phyloP scores from a whole-genome alignment of 1,140 invertebrate genomes.

The Trachymyrmex septentrionalis region DNA sequence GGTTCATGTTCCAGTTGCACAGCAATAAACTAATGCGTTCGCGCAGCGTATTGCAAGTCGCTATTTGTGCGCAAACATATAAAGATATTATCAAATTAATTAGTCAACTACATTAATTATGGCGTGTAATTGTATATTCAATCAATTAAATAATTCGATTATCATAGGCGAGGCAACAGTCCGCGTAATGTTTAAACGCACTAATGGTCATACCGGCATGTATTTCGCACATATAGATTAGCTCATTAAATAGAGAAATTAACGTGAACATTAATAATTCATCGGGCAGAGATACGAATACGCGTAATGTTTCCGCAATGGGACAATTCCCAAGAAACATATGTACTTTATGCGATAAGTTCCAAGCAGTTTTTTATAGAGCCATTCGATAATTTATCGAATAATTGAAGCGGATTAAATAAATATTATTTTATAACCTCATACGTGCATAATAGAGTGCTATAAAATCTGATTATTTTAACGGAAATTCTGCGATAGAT shows the following conservation, averaged over 20 bases:
- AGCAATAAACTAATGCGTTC: not conserved
- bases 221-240: conserved; percentile 47
- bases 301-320: conserved; percentile 32
- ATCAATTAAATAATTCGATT: conserved; percentile 65
- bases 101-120: conserved; percentile 55
- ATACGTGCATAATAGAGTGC: not conserved
- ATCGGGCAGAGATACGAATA: conserved; percentile 9
- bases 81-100: conserved; percentile 62
- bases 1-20: not conserved
- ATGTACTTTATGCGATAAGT: not conserved
- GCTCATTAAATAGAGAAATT: conserved; percentile 55
- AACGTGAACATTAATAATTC: conserved; percentile 30
- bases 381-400: not conserved
- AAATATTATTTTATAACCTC: conserved; percentile 4
- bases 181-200: conserved; percentile 41
- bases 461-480: not conserved
- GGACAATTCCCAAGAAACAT: not conserved
- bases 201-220: conserved; percentile 13
- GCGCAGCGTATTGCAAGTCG: not conserved
- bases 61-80: conserved; percentile 26
- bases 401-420: not conserved
- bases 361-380: not conserved
- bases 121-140: conserved; percentile 50
- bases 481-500: not conserved
- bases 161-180: conserved; percentile 54